Base-by-base conservation (phyloP, 2,797 vertebrate genomes). In the Odontamblyopus lacepedii region DNA sequence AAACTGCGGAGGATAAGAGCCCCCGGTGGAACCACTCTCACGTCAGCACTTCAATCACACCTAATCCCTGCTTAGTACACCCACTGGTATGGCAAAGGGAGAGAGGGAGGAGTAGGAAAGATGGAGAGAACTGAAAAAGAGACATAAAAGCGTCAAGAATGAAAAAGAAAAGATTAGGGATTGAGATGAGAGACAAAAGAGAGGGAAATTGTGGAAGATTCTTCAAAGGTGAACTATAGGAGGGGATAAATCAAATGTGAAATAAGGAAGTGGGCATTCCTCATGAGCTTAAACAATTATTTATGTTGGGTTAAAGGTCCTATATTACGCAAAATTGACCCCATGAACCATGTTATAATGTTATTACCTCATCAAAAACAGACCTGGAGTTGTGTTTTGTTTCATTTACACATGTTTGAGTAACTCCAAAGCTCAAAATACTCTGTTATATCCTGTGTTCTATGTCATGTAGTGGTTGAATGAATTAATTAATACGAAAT, bases 1-100 rank as follows among this genome's bases (percentile, higher is more conserved):
- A 38, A 63, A 88, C 88, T 66, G 89, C 79, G 77, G 82, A 85
- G 89, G 87, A 90, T 89, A 91, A 92, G 85, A 83, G 83, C 79
- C 86, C 90, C 86, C 83, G 72, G 70, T 50, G 85, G 88, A 93
- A 91, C 88, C 91, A 92, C 88, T 89, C 84, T 88, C 89, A 88
- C 79, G 85, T 93, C 92, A 92, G 88, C 90, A 88, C 90, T 92
- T 92, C 91, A 93, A 93, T 92, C 92, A 91, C 38, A 79, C 81
- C 88, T 94, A 93, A 94, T 93, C 92, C 92, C 90, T 83, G 85
- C 88, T 94, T 92, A 92, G 88, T 91, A 89, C 89, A 90, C 91
- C 90, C 89, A 92, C 90, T 87, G 89, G 85, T 84, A 85, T 80
- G 80, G 85, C 79, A 78, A 85, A 78, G 75, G 83, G 81, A 85